Evolutionary conservation across 2,888 invertebrate genomes (phyloP).

Genomic region (Amblyteles armatorius): DNA sequence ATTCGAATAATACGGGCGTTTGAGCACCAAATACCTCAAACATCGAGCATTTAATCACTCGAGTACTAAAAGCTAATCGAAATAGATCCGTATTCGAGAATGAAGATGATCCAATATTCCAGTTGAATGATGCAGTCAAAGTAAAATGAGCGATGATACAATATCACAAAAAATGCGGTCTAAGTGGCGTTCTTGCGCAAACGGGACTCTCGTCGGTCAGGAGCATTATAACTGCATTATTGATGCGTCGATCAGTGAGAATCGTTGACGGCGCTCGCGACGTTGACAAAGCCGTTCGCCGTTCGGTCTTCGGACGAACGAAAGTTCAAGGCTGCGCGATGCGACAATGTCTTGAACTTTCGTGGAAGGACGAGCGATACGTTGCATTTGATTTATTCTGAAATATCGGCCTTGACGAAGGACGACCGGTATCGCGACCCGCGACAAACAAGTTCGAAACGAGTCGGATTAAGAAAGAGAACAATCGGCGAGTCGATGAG

Average conservation of each 20-base stretch:
- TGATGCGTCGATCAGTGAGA: not conserved
- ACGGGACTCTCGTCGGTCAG: not conserved
- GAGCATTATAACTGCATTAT: not conserved
- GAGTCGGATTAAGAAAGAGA: not conserved
- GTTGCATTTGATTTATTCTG: conserved; percentile 29
- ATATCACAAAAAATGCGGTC: conserved; percentile 24
- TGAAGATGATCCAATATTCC: no score
- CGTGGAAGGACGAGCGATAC: conserved; percentile 8
- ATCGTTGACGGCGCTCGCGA: not conserved
- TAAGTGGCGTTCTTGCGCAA: conserved; percentile 24
- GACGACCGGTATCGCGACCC: not conserved
- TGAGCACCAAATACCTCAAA: no score
- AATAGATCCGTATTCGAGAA: no score
- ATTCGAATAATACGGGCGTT: no score
- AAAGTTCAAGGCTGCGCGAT: conserved; percentile 57
- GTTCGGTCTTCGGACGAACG: not conserved
- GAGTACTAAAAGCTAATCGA: no score
- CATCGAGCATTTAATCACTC: no score
- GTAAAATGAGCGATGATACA: conserved; percentile 24
- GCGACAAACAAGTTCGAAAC: not conserved
- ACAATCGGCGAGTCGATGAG: not conserved
- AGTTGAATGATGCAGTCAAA: conserved; percentile 16
- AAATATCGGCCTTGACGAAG: conserved; percentile 28
- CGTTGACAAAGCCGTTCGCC: not conserved
- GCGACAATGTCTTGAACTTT: conserved; percentile 46